phyloP scores from a whole-genome alignment of 2,888 invertebrate species.

The Morinoia aosen region DNA sequence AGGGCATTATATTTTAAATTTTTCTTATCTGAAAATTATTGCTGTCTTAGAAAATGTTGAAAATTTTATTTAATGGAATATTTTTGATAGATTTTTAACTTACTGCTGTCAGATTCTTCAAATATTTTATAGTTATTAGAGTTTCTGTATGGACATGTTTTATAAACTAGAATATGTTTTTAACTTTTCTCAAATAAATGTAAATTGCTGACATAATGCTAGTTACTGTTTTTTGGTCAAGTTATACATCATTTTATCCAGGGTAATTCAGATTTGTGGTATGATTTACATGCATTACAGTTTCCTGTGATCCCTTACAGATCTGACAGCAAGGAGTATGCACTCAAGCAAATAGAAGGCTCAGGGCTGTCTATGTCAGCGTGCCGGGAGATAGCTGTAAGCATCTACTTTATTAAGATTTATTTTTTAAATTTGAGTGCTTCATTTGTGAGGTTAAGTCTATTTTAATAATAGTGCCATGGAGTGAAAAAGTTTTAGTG shows the following conservation, averaged over 20 bases:
- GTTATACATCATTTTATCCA: not conserved
- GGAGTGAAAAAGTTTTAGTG: too few species aligned
- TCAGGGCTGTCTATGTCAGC: conserved; percentile 99
- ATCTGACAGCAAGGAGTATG: conserved; percentile 91
- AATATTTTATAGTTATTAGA: too few species aligned
- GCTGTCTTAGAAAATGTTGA: not conserved
- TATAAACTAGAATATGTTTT: too few species aligned
- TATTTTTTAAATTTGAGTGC: not conserved
- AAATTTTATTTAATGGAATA: not conserved
- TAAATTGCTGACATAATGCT: not conserved
- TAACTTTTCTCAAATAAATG: too few species aligned
- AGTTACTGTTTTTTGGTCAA: not conserved
- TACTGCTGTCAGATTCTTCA: too few species aligned
- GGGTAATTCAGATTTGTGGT: not conserved
- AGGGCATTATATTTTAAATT: not conserved
- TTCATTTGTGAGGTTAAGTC: conserved; percentile 30
- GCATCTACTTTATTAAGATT: conserved; percentile 69
- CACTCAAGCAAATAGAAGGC: conserved; percentile 98
- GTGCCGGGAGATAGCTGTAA: conserved; percentile 96
- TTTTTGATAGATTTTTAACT: too few species aligned
- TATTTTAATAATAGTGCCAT: too few species aligned
- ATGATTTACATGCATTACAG: not conserved
- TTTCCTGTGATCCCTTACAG: conserved; percentile 69
- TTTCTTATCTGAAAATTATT: not conserved
- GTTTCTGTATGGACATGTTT: too few species aligned